Evolutionary conservation across 2,888 invertebrate species (phyloP), one percentile per base, ranked within the genome.

Genomic region (Alviniconcha strummeri): DNA sequence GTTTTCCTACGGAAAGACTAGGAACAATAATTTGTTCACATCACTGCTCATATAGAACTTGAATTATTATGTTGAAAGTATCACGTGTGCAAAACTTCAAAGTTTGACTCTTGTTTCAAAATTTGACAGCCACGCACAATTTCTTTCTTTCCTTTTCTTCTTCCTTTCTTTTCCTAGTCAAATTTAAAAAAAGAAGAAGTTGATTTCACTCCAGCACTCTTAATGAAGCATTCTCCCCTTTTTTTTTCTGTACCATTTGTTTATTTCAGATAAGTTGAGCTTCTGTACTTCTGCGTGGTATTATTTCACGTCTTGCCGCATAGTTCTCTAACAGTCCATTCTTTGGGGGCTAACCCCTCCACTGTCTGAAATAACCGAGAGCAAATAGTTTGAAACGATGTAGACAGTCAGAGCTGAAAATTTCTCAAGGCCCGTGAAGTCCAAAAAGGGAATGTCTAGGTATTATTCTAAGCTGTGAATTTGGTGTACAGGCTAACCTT

Each of bases 201-300:
- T 9, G n/a, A 15, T 75, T 75, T 55, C 17, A n/a, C 56, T 69
- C 1, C 69, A 15, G n/a, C n/a, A n/a, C 9, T 54, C 36, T 15
- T 77, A 36, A 36, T 77, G 60, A 77, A 60, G n/a, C 19, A 5
- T 76, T 71, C 19, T 80, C 56, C 56, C 54, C 36, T 36, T 36
- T n/a, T 57, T 2, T 72, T 54, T 75, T 60, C 8, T 52, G 72
- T 75, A 52, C 60, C 72, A n/a, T 74, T 82, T 80, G 75, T 69
- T 69, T 69, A 77, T 82, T 82, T 75, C 82, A 82, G 82, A 82
- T 82, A 82, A 82, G 82, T 82, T 75, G 82, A 75, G n/a, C 82
- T 82, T 82, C 82, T 36, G 52, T 69, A 60, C 82, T 55, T 75
- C 69, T 55, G 69, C 77, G 75, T 82, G 82, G 82, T 82, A 82